phyloP scores from a whole-genome alignment of 1,140 invertebrate species.

The Lysiphlebus fabarum region DNA sequence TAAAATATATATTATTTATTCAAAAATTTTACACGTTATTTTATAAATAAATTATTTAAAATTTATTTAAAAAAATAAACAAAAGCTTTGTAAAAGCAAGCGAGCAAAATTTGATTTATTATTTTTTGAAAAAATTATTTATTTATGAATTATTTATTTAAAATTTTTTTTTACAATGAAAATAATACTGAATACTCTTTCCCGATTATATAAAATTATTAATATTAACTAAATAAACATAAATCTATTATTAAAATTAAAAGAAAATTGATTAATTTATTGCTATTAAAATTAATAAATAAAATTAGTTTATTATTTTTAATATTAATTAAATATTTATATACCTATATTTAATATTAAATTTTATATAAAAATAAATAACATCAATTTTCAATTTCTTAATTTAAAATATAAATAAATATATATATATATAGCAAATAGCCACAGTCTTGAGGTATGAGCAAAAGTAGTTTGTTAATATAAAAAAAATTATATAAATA shows the following conservation, averaged over 20 bases:
- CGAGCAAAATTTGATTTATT: constrained; percentile 24
- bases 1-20: constrained; percentile 19
- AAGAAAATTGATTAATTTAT: not conserved
- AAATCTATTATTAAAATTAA: not conserved
- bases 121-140: not conserved
- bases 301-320: constrained; percentile 9
- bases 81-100: constrained; percentile 30
- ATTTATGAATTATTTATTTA: not conserved
- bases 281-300: not conserved
- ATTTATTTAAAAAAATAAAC: constrained; percentile 6
- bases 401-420: constrained; percentile 16
- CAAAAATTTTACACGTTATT: not conserved
- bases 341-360: no score
- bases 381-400: constrained; percentile 10
- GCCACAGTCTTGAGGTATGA: constrained; percentile 28
- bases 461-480: not conserved
- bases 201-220: constrained; percentile 5
- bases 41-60: constrained; percentile 7
- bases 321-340: no score
- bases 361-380: constrained; percentile 5
- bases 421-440: constrained; percentile 27
- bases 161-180: constrained; percentile 6
- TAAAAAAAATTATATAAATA: constrained; percentile 2
- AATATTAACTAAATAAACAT: constrained; percentile 10
- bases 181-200: not conserved